Conservation (phyloP, 2,888 invertebrate genomes). For the Clunio marinus region DNA sequence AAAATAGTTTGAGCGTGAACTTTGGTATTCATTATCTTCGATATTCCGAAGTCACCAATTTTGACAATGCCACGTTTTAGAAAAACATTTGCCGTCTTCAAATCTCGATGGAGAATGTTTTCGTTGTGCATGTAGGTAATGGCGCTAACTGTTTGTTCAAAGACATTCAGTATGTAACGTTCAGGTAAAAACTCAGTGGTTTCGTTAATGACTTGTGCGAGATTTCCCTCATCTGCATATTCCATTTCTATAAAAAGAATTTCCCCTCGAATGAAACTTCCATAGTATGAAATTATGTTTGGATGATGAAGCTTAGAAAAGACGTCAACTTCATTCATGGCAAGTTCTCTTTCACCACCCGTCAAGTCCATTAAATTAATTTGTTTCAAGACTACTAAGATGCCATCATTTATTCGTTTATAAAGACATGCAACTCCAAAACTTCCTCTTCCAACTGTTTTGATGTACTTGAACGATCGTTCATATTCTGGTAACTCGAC, state of each 20-base stretch:
- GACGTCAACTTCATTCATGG: slow-evolving; percentile 66
- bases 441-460: slow-evolving; percentile 51
- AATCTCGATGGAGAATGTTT: slow-evolving; percentile 62
- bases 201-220: slow-evolving; percentile 60
- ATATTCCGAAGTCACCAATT: slow-evolving; percentile 72
- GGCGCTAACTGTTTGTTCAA: slow-evolving; percentile 65
- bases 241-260: slow-evolving; percentile 73
- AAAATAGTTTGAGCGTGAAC: slow-evolving; percentile 64
- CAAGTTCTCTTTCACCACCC: slow-evolving; percentile 61
- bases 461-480: slow-evolving; percentile 19
- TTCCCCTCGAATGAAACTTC: slow-evolving; percentile 68
- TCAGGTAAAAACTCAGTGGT: slow-evolving; percentile 57
- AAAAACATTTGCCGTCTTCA: slow-evolving; percentile 72
- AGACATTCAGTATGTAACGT: slow-evolving; percentile 58
- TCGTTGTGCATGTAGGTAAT: slow-evolving; percentile 67
- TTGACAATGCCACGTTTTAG: slow-evolving; percentile 63
- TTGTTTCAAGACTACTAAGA: slow-evolving; percentile 68
- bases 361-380: slow-evolving; percentile 66
- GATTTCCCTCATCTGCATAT: slow-evolving; percentile 68
- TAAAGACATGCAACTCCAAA: slow-evolving; percentile 70
- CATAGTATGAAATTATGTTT: slow-evolving; percentile 67
- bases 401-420: slow-evolving; percentile 59
- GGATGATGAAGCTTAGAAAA: slow-evolving; percentile 68
- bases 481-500: neutral
- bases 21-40: slow-evolving; percentile 65